These are phyloP conservation scores for Agonum fuliginosum DNA, from an alignment of 2,888 invertebrate species.

Conservation along the genomic window DNA sequence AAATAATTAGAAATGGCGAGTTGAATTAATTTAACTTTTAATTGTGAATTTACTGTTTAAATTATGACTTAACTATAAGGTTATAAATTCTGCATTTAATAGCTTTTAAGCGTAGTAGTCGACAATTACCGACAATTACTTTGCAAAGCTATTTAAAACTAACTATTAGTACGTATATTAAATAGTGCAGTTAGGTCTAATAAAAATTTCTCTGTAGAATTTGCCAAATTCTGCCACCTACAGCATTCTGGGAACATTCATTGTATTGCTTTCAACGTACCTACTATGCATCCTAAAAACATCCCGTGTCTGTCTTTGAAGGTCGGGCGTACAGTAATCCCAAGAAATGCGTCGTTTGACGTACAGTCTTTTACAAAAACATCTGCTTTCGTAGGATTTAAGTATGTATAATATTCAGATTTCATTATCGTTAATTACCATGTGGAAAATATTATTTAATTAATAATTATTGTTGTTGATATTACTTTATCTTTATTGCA, in stretches of 20 bases:
- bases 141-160: not conserved
- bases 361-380: conserved; percentile 18
- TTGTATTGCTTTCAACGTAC: conserved; percentile 21
- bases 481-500: not conserved
- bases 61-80: not conserved
- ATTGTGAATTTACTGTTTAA: not conserved
- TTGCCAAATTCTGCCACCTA: conserved; percentile 40
- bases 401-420: not conserved
- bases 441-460: not conserved
- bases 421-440: conserved; percentile 24
- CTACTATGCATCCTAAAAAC: conserved; percentile 24
- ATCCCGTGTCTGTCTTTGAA: conserved; percentile 25
- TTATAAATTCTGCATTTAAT: not conserved
- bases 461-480: conserved; percentile 13
- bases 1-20: not conserved
- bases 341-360: conserved; percentile 28
- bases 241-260: conserved; percentile 38
- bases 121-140: not conserved
- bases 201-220: not conserved
- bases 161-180: not conserved
- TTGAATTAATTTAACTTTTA: conserved; percentile 13
- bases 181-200: too few relatives aligned
- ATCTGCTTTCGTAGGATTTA: not conserved
- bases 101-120: not conserved
- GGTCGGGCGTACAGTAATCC: conserved; percentile 45